These are phyloP conservation scores for Eupeodes corollae DNA, from an alignment of 1,140 invertebrate genomes.

Conservation along the genomic window DNA sequence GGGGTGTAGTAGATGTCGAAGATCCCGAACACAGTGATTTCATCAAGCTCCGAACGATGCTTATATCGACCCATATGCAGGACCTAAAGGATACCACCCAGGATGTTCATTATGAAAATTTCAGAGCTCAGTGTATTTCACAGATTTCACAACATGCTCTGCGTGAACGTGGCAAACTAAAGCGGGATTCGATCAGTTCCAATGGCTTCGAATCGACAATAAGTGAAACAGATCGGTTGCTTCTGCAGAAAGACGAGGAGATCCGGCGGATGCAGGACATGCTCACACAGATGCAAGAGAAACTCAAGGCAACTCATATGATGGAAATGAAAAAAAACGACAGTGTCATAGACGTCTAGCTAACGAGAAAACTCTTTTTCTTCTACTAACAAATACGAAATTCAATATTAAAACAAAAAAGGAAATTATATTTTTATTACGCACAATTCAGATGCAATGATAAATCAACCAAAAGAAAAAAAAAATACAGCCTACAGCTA, in stretches of 20 bases:
- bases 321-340: conserved; percentile 57
- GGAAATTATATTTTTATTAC: too few species aligned
- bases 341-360: conserved; percentile 68
- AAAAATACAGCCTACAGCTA: too few species aligned
- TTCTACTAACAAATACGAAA: too few species aligned
- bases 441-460: too few species aligned
- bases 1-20: conserved; percentile 98
- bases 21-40: conserved; percentile 97
- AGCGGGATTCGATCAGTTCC: conserved; percentile 70
- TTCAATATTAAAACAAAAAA: too few species aligned
- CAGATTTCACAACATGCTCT: conserved; percentile 79
- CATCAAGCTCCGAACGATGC: conserved; percentile 88
- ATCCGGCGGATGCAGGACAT: conserved; percentile 93
- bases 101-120: conserved; percentile 94
- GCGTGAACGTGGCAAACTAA: conserved; percentile 71
- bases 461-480: too few species aligned
- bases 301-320: conserved; percentile 67
- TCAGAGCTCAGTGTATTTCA: conserved; percentile 79
- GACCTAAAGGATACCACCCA: conserved; percentile 90
- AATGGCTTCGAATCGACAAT: conserved; percentile 60
- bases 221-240: conserved; percentile 71
- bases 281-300: conserved; percentile 92
- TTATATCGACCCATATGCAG: conserved; percentile 93
- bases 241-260: conserved; percentile 89
- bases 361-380: neutral